These are phyloP conservation scores for Peromyscus polionotus DNA, from an alignment of 2,113 vertebrate species.

Conservation along the genomic window DNA sequence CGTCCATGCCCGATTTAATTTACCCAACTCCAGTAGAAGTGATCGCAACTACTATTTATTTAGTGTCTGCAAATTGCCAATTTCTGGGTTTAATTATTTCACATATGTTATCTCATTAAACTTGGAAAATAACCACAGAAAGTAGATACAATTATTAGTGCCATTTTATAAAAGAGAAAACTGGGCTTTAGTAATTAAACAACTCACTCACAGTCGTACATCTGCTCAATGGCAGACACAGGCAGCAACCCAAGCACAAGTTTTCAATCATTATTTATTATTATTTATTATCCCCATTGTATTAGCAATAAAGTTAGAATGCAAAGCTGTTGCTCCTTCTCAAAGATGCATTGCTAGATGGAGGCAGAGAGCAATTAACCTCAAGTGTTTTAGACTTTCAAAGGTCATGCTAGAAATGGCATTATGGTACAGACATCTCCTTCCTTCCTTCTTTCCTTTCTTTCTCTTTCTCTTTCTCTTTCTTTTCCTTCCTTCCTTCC, in stretches of 20 bases:
- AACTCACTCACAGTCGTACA: not conserved
- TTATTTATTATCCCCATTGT: not conserved
- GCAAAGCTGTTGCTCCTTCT: not conserved
- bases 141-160: not conserved
- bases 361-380: not conserved
- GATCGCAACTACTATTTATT: constrained; percentile 49
- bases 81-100: constrained; percentile 49
- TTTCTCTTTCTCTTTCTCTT: rapidly evolving
- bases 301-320: constrained; percentile 14
- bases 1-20: constrained; percentile 56
- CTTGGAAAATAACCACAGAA: constrained; percentile 15
- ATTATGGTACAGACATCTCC: not conserved
- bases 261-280: constrained; percentile 33
- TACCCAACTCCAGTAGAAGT: constrained; percentile 45
- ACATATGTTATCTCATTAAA: constrained; percentile 51
- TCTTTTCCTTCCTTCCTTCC: not conserved
- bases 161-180: constrained; percentile 54
- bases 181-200: constrained; percentile 39
- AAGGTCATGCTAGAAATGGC: not conserved
- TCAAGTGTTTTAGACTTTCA: constrained; percentile 19
- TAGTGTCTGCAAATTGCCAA: constrained; percentile 40
- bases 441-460: rapidly evolving
- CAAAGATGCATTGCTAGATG: not conserved
- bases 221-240: not conserved
- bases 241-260: not conserved